These are phyloP conservation scores for Corythaeola cristata DNA, from an alignment of 2,113 vertebrate genomes.

Conservation along the genomic window DNA sequence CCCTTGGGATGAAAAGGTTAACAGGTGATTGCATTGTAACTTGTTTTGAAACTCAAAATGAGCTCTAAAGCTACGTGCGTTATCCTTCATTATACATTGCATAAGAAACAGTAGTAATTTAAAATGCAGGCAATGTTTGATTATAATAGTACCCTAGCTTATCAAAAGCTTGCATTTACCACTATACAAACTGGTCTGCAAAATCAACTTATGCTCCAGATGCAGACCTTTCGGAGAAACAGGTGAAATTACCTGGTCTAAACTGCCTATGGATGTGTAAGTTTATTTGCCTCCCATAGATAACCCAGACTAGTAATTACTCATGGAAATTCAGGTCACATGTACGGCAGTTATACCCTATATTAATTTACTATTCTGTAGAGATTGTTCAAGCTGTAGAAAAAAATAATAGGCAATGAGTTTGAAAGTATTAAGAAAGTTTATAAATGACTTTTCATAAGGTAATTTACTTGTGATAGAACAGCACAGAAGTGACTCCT, in stretches of 20 bases:
- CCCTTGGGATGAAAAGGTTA: constrained; percentile 65
- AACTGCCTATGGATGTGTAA: neutral
- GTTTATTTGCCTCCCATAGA: neutral
- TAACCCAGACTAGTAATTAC: neutral
- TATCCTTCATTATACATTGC: constrained; percentile 53
- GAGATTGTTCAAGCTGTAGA: neutral
- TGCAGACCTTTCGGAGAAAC: neutral
- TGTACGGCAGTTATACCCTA: neutral
- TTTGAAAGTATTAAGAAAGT: constrained; percentile 11
- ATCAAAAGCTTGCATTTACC: constrained; percentile 36
- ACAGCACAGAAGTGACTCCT: neutral
- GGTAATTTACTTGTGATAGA: constrained; percentile 2
- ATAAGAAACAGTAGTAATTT: constrained; percentile 49
- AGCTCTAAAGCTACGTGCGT: constrained; percentile 43
- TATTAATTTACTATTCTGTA: neutral
- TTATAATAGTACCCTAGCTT: constrained; percentile 40
- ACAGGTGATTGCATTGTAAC: constrained; percentile 65
- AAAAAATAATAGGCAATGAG: neutral
- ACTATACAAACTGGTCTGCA: neutral
- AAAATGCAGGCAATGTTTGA: constrained; percentile 34
- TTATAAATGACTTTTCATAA: constrained; percentile 29
- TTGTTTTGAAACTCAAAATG: constrained; percentile 70
- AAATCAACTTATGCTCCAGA: neutral
- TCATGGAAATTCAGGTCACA: neutral
- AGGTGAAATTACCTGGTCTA: neutral